Conservation (phyloP, 2,797 vertebrate species). For the Premnoplex brunnescens region DNA sequence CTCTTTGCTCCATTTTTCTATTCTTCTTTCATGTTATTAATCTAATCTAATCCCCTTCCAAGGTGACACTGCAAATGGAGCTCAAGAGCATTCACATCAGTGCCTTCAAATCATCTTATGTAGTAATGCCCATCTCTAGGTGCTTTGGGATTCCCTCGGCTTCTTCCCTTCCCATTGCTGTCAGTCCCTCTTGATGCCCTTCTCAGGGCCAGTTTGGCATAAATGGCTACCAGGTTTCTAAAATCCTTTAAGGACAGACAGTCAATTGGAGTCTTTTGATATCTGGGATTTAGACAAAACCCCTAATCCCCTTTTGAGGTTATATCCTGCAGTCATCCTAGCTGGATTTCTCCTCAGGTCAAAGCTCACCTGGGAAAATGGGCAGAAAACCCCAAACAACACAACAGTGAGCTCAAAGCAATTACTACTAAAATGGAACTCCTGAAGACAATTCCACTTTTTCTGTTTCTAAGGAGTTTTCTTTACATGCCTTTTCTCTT, state of each 20-base stretch:
- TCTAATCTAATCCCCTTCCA: constrained; percentile 46
- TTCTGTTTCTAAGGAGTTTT: background rate
- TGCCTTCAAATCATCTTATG: background rate
- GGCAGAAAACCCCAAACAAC: background rate
- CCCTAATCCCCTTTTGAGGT: background rate
- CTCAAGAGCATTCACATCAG: background rate
- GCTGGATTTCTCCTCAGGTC: background rate
- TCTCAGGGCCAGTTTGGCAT: background rate
- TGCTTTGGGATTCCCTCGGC: background rate
- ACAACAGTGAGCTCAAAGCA: background rate
- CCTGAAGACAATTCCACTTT: background rate
- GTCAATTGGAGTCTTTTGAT: background rate
- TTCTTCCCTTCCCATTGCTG: background rate
- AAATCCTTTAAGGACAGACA: background rate
- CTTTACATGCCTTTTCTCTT: background rate
- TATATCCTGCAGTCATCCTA: background rate
- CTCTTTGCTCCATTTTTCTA: background rate
- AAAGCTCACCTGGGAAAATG: background rate
- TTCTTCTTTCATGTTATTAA: constrained; percentile 40
- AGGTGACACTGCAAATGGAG: constrained; percentile 39
- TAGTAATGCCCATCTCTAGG: background rate
- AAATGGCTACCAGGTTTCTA: background rate
- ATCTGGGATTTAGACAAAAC: background rate
- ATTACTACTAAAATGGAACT: background rate
- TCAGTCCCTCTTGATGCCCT: background rate